Percentiles rank a stretch among this genome's conserved stretches.
phyloP scores from a whole-genome alignment of 1,140 invertebrate genomes.

The Carposina sasakii region DNA sequence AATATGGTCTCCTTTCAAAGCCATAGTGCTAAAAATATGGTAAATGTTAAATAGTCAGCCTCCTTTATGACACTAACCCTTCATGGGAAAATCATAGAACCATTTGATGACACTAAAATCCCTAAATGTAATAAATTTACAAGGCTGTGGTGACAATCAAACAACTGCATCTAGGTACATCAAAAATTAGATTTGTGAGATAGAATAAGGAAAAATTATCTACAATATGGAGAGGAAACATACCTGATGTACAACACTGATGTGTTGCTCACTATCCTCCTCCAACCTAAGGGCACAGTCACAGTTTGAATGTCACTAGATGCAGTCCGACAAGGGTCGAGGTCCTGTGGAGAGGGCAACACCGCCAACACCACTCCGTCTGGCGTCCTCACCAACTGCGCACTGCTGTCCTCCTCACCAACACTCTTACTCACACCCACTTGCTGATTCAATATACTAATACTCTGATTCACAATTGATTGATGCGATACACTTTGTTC shows the following conservation, averaged over 20 bases:
- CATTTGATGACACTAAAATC: no score
- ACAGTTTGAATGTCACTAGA: slow-evolving; percentile 59
- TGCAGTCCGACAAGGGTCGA: slow-evolving; percentile 29
- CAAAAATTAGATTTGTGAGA: no score
- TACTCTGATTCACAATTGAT: slow-evolving; percentile 70
- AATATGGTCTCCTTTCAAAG: no score
- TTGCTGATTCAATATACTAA: slow-evolving; percentile 70
- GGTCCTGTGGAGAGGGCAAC: slow-evolving; percentile 45
- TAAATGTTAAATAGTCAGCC: no score
- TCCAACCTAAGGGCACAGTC: slow-evolving; percentile 67
- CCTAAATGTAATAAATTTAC: no score
- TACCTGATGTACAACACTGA: slow-evolving; percentile 69
- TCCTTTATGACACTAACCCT: no score
- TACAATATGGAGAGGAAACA: no score
- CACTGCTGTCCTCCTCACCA: slow-evolving; percentile 35
- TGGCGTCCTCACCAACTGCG: slow-evolving; percentile 62
- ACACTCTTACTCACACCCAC: slow-evolving; percentile 59
- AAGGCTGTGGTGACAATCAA: no score
- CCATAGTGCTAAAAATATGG: no score
- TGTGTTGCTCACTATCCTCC: slow-evolving; percentile 59
- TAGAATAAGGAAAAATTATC: no score
- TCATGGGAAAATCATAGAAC: no score
- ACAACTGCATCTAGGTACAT: no score
- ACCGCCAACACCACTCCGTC: slow-evolving; percentile 67
- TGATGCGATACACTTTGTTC: slow-evolving; percentile 69